Conservation (phyloP, 2,113 vertebrate species). For the Mesembrinibis cayennensis region DNA sequence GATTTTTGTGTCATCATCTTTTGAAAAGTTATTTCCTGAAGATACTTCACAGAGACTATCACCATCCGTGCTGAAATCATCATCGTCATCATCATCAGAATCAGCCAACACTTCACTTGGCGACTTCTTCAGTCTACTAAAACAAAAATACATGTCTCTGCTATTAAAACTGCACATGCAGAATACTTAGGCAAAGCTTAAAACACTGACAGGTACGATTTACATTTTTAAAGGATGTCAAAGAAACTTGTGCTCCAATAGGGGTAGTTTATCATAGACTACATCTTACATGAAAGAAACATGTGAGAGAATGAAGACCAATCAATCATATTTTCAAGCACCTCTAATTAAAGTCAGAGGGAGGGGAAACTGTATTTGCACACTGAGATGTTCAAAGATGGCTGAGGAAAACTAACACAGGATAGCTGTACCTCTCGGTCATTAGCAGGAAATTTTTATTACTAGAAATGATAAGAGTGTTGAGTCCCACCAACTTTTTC, state of each 20-base stretch:
- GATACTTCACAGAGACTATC: slow-evolving; percentile 88
- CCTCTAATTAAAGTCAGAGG: not conserved
- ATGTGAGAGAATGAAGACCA: not conserved
- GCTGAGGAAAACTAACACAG: not conserved
- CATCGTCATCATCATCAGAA: slow-evolving; percentile 76
- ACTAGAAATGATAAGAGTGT: not conserved
- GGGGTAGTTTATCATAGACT: not conserved
- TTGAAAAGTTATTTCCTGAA: slow-evolving; percentile 80
- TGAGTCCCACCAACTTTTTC: not conserved
- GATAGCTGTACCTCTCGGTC: not conserved
- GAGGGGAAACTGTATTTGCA: not conserved
- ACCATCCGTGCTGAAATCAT: slow-evolving; percentile 86
- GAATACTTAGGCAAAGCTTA: not conserved
- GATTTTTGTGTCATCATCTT: slow-evolving; percentile 67
- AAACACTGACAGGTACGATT: not conserved
- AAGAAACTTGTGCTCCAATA: not conserved
- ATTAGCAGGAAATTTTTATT: not conserved
- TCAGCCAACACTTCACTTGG: slow-evolving; percentile 82
- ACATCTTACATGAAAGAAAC: not conserved
- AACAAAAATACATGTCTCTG: slow-evolving; percentile 10
- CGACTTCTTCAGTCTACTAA: slow-evolving; percentile 84
- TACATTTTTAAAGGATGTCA: not conserved
- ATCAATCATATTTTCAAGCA: not conserved
- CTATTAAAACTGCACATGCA: not conserved
- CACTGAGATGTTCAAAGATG: not conserved